Conservation (phyloP, 2,113 vertebrate species). For the Cyprinus carpio region DNA sequence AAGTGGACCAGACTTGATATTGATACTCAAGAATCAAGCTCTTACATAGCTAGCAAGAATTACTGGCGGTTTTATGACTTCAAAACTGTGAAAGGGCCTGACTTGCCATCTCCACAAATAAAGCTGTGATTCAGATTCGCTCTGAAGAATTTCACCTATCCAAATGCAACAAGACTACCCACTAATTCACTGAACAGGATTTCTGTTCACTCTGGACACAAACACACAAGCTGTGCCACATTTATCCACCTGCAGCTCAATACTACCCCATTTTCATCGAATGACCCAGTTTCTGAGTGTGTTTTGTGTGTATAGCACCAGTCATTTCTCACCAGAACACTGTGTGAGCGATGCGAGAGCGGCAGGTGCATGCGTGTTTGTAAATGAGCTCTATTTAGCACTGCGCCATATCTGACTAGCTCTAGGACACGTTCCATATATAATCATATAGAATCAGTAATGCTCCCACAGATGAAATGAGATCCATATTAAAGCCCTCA, state of each 20-base stretch:
- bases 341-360: not conserved
- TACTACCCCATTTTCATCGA: not conserved
- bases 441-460: not conserved
- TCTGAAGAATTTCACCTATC: not conserved
- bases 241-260: slow-evolving; percentile 27
- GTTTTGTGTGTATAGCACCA: slow-evolving; percentile 15
- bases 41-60: not conserved
- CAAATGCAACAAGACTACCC: not conserved
- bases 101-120: not conserved
- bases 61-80: not conserved
- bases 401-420: not conserved
- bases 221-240: not conserved
- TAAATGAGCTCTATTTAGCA: slow-evolving; percentile 49
- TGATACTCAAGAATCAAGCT: not conserved
- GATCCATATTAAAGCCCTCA: slow-evolving; percentile 18
- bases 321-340: slow-evolving; percentile 14
- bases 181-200: not conserved
- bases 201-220: not conserved
- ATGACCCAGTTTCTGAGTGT: slow-evolving; percentile 10
- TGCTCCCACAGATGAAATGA: slow-evolving; percentile 28
- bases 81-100: not conserved
- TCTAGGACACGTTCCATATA: slow-evolving; percentile 30
- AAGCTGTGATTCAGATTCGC: not conserved
- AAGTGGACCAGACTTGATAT: too few relatives aligned
- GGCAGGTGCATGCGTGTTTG: slow-evolving; percentile 21